Percentiles rank a stretch among this genome's conserved stretches.
phyloP scores from a whole-genome alignment of 2,113 vertebrate genomes.

The Pomatorhinus ruficollis region DNA sequence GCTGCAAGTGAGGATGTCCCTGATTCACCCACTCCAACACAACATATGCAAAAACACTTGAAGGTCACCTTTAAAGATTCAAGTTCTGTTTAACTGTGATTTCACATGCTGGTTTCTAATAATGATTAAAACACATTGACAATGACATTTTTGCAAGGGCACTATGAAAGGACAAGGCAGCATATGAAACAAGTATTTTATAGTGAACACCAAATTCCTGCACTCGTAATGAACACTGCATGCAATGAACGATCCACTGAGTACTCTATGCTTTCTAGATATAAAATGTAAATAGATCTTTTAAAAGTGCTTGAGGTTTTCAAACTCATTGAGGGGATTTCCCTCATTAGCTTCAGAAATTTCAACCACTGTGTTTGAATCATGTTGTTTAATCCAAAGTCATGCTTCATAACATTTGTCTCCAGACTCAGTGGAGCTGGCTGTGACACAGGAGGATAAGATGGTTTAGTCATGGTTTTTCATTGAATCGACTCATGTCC shows the following conservation, averaged over 20 bases:
- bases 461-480: conserved; percentile 27
- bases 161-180: background rate
- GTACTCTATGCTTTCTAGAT: background rate
- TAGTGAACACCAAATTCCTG: conserved; percentile 16
- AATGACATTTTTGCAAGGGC: conserved; percentile 25
- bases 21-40: background rate
- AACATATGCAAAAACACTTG: background rate
- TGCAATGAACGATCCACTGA: background rate
- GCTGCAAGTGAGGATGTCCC: background rate
- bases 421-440: background rate
- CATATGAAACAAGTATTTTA: background rate
- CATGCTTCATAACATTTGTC: background rate
- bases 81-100: background rate
- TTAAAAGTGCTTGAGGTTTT: background rate
- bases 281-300: conserved; percentile 11
- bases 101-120: background rate
- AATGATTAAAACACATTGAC: conserved; percentile 36
- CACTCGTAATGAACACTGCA: background rate
- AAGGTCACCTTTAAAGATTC: conserved; percentile 10
- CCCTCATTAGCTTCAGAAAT: conserved; percentile 26
- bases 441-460: background rate
- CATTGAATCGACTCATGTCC: background rate
- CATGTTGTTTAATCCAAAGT: background rate
- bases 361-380: background rate
- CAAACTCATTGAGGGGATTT: conserved; percentile 32